Evolutionary conservation across 2,113 vertebrate species (phyloP).

Genomic region (Sterrhoptilus dennistouni): DNA sequence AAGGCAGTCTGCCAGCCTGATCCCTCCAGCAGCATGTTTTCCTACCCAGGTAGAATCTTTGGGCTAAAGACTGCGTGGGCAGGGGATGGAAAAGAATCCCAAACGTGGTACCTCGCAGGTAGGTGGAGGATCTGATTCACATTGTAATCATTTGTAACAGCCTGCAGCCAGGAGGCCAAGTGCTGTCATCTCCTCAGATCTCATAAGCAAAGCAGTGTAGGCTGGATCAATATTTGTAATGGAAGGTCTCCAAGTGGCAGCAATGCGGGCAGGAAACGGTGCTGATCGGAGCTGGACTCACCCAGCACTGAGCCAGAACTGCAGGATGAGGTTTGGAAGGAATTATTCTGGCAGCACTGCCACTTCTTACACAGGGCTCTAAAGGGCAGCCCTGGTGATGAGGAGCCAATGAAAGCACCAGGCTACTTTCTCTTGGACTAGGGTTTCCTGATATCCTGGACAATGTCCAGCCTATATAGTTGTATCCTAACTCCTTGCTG

Average conservation of each 20-base stretch:
- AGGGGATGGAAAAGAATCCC: background rate
- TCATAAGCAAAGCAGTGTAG: background rate
- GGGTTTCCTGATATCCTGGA: background rate
- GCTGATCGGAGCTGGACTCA: background rate
- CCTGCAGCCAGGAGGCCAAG: background rate
- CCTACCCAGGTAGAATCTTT: background rate
- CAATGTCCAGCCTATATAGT: background rate
- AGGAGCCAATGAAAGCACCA: background rate
- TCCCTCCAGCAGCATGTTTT: background rate
- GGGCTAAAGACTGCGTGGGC: background rate
- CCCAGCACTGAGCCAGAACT: background rate
- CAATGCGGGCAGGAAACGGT: rapidly evolving
- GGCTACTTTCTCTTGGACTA: background rate
- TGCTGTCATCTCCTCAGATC: slow-evolving; percentile 1
- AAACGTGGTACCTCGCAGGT: background rate
- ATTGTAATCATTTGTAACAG: background rate
- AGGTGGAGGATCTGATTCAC: slow-evolving; percentile 38
- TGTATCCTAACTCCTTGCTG: background rate
- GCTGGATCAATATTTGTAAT: slow-evolving; percentile 39
- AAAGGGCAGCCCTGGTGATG: background rate
- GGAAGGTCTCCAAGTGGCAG: slow-evolving; percentile 30
- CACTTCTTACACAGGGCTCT: background rate
- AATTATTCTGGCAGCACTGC: background rate
- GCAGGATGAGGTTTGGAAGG: background rate
- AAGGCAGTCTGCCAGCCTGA: background rate